These are phyloP conservation scores for Abrostola triplasia DNA, from an alignment of 2,888 invertebrate genomes.

Conservation along the genomic window DNA sequence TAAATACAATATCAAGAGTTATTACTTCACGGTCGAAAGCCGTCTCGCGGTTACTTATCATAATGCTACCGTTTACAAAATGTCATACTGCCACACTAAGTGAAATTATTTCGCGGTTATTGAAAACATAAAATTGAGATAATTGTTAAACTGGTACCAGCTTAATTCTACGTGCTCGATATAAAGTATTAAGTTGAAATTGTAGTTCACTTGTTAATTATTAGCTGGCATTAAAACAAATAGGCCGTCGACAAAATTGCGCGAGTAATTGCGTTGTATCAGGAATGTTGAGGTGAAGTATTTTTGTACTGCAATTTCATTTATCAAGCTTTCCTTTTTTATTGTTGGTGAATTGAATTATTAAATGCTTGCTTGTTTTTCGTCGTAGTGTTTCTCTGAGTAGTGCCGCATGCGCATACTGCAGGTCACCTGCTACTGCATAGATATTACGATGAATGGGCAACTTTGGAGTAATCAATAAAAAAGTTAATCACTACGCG, in stretches of 20 bases:
- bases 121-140: constrained; percentile 38
- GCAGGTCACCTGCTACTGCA: neutral
- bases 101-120: constrained; percentile 30
- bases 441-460: neutral
- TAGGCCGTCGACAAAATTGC: constrained; percentile 51
- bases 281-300: constrained; percentile 42
- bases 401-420: neutral
- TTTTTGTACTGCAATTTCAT: constrained; percentile 41
- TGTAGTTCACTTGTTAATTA: constrained; percentile 53
- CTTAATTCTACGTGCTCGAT: constrained; percentile 30
- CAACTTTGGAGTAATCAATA: neutral
- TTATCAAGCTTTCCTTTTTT: constrained; percentile 24
- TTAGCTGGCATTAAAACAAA: constrained; percentile 56
- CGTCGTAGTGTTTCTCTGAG: neutral
- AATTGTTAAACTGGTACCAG: constrained; percentile 27
- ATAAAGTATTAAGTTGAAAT: constrained; percentile 48
- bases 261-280: constrained; percentile 46
- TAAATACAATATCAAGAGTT: constrained; percentile 15
- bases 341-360: constrained; percentile 33
- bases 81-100: constrained; percentile 25
- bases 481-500: neutral
- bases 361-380: constrained; percentile 12
- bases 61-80: constrained; percentile 30
- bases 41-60: constrained; percentile 16
- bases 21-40: constrained; percentile 3